Evolutionary conservation across 2,797 vertebrate species (phyloP).

Genomic region (Botia almorhae): DNA sequence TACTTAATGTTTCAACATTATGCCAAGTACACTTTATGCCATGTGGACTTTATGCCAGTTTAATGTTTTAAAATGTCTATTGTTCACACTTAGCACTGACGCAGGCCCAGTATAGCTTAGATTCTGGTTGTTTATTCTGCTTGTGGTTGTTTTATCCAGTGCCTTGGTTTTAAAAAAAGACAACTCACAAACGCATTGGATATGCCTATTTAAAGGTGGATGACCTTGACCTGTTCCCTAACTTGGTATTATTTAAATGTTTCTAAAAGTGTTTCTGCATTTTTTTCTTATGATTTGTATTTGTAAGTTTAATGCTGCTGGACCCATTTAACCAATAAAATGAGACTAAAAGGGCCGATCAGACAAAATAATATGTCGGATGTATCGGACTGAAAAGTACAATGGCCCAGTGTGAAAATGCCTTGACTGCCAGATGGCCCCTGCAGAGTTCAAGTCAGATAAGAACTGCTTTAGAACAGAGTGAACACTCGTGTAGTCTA

Average conservation of each 20-base stretch:
- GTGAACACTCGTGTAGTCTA: no score
- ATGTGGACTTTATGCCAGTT: neutral
- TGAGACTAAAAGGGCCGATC: no score
- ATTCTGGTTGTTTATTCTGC: no score
- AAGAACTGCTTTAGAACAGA: no score
- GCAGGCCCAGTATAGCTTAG: neutral
- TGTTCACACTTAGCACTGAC: neutral
- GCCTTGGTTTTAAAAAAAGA: neutral
- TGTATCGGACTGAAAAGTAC: no score
- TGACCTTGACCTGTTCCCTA: conserved; percentile 2
- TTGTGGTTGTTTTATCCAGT: neutral
- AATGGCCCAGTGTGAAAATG: no score
- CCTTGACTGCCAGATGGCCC: no score
- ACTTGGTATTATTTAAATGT: neutral
- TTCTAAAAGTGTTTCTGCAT: neutral
- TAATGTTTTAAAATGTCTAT: neutral
- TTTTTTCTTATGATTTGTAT: no score
- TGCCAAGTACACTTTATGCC: neutral
- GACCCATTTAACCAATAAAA: no score
- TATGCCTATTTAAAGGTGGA: neutral
- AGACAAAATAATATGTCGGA: no score
- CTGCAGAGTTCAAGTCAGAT: no score
- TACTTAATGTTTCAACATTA: neutral
- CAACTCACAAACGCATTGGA: neutral
- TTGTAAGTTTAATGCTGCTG: no score